These are phyloP conservation scores for Drosophila longiperda DNA, from an alignment of 2,888 invertebrate genomes.

Conservation along the genomic window DNA sequence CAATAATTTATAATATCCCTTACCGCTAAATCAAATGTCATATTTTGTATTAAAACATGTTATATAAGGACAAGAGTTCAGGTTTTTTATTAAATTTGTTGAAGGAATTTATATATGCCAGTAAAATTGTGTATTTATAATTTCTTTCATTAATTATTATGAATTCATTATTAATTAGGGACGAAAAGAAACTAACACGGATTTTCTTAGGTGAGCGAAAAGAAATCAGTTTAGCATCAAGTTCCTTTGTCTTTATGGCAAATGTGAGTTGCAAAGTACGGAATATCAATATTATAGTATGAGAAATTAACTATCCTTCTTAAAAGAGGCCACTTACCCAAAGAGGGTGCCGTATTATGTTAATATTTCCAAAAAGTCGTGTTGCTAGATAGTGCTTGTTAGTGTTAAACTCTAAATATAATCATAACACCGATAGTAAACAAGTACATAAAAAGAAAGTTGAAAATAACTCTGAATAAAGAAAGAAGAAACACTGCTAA, in stretches of 20 bases:
- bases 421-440: conserved; percentile 88
- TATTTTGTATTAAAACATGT: no score
- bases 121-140: no score
- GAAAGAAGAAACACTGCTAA: conserved; percentile 86
- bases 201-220: conserved; percentile 87
- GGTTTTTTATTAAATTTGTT: no score
- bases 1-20: no score
- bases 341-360: conserved; percentile 86
- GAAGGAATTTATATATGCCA: no score
- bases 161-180: no score
- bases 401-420: conserved; percentile 88
- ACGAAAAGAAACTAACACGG: conserved; percentile 89
- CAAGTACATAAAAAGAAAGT: conserved; percentile 90
- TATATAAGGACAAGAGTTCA: no score
- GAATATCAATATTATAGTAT: conserved; percentile 56
- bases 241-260: conserved; percentile 77
- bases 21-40: no score
- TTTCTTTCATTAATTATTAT: no score
- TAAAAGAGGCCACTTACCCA: conserved; percentile 86
- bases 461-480: conserved; percentile 86
- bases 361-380: conserved; percentile 74
- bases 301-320: conserved; percentile 83
- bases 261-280: conserved; percentile 73
- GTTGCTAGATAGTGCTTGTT: conserved; percentile 53
- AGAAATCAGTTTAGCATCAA: conserved; percentile 46